Evolutionary conservation across 1,140 invertebrate species (phyloP).

Genomic region (Drosophila orena): DNA sequence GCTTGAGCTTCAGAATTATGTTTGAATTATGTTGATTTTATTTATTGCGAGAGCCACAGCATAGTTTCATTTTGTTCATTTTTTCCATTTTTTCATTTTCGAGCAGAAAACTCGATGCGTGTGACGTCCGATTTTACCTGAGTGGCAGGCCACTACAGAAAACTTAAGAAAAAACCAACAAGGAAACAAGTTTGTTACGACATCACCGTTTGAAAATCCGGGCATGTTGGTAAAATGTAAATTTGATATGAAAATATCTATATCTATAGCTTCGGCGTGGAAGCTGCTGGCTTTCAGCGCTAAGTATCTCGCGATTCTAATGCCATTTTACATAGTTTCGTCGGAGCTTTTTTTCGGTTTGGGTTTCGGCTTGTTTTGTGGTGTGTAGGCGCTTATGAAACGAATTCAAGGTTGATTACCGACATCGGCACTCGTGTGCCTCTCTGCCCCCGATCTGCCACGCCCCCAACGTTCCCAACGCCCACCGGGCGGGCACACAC

Average conservation of each 20-base stretch:
- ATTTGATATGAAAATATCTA: constrained; percentile 21
- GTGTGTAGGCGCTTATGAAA: constrained; percentile 57
- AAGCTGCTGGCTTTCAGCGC: constrained; percentile 5
- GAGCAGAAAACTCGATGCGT: constrained; percentile 20
- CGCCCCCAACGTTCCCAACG: neutral
- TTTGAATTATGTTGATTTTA: constrained; percentile 72
- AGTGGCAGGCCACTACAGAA: constrained; percentile 11
- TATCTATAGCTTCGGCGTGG: constrained; percentile 2
- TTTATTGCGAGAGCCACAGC: constrained; percentile 30
- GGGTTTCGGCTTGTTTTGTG: no score
- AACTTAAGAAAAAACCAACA: constrained; percentile 25
- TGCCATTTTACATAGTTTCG: constrained; percentile 28
- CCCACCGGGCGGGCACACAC: constrained; percentile 2
- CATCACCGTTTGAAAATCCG: constrained; percentile 23
- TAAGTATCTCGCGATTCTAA: constrained; percentile 27
- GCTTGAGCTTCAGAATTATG: constrained; percentile 52
- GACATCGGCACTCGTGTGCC: constrained; percentile 32
- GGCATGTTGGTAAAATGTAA: constrained; percentile 14
- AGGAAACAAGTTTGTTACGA: constrained; percentile 48
- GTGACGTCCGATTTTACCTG: constrained; percentile 44
- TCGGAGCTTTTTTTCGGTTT: constrained; percentile 4
- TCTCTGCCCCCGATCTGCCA: neutral
- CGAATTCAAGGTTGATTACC: constrained; percentile 81
- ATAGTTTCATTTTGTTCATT: constrained; percentile 32
- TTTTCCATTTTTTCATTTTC: no score